phyloP scores from a whole-genome alignment of 2,888 invertebrate species.

The Julus scandinavius region DNA sequence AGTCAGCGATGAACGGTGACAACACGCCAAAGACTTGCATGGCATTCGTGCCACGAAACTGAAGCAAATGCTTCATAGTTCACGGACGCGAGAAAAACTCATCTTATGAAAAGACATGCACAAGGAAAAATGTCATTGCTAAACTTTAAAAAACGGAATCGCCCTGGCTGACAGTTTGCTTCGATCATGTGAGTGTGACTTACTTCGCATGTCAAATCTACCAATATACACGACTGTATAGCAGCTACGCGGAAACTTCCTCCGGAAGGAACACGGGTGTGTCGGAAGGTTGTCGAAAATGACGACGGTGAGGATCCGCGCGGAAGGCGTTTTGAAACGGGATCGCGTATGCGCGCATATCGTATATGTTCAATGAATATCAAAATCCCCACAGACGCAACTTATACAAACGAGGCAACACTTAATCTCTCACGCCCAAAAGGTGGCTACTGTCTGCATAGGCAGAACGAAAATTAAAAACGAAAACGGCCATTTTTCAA shows the following conservation, averaged over 20 bases:
- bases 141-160: too few species aligned
- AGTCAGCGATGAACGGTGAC: neutral
- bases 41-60: too few species aligned
- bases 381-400: neutral
- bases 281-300: neutral
- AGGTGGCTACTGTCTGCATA: neutral
- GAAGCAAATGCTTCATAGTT: too few species aligned
- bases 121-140: too few species aligned
- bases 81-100: neutral
- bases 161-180: too few species aligned
- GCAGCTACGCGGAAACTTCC: neutral
- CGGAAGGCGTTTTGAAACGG: neutral
- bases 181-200: too few species aligned
- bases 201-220: too few species aligned
- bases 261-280: conserved; percentile 4
- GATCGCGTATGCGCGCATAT: neutral
- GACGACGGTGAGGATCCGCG: neutral
- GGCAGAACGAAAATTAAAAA: neutral
- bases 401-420: neutral
- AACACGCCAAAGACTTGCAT: neutral
- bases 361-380: neutral
- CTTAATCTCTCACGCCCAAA: conserved; percentile 9
- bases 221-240: too few species aligned
- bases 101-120: neutral
- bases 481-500: neutral